Conservation (phyloP, 1,140 invertebrate species). For the Cephus cinctus region DNA sequence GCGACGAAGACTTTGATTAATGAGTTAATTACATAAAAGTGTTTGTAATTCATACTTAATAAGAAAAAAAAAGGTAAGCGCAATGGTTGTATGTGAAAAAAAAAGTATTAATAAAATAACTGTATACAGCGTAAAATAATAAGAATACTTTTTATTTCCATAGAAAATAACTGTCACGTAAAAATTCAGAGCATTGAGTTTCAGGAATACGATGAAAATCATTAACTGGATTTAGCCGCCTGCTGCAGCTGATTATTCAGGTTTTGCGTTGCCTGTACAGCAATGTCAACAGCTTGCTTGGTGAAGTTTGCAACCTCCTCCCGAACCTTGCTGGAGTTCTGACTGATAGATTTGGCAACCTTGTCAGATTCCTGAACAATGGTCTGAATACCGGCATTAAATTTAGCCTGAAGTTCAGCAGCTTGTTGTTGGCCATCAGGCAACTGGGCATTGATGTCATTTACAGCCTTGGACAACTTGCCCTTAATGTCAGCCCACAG, state of each 20-base stretch:
- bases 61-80: too few relatives aligned
- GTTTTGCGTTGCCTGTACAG: slow-evolving; percentile 34
- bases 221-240: too few relatives aligned
- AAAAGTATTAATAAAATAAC: too few relatives aligned
- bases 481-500: slow-evolving; percentile 30
- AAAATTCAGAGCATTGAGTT: too few relatives aligned
- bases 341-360: slow-evolving; percentile 25
- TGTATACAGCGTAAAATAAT: too few relatives aligned
- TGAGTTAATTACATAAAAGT: too few relatives aligned
- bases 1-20: too few relatives aligned
- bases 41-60: too few relatives aligned
- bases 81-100: too few relatives aligned
- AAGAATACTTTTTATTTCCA: too few relatives aligned
- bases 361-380: slow-evolving; percentile 38
- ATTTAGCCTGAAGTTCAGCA: slow-evolving; percentile 28
- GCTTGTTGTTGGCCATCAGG: slow-evolving; percentile 36
- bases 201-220: too few relatives aligned
- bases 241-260: slow-evolving; percentile 34
- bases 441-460: slow-evolving; percentile 30
- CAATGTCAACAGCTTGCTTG: slow-evolving; percentile 40
- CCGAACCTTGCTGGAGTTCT: slow-evolving; percentile 35
- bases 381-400: slow-evolving; percentile 32
- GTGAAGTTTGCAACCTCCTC: slow-evolving; percentile 40
- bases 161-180: too few relatives aligned
- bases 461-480: slow-evolving; percentile 30